Base-by-base conservation (phyloP, 2,797 vertebrate genomes). In the Epinephelus awoara region DNA sequence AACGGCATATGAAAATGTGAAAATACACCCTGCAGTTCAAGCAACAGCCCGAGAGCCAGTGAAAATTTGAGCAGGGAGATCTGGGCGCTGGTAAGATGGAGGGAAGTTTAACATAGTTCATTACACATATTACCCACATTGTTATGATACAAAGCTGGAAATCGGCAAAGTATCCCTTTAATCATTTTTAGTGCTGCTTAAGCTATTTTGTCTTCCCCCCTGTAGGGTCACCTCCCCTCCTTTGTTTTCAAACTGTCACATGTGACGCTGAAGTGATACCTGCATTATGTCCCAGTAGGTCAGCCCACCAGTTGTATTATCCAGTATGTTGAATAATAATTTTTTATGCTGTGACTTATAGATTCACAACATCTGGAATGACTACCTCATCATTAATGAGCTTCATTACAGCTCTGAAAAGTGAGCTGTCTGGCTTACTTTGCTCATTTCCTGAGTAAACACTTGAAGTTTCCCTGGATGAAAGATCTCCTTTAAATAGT, bases 321-420 rank as follows among this genome's bases (percentile, higher is more conserved):
- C 46, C 27, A 42, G 34, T 63, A 18, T 58, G 71, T 49, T 27
- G 7, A 8, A 6, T 10, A n/a, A 55, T 62, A 10, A 4, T 67
- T 75, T 69, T 67, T 56, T 6, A 54, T 61, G 46, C 8, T 34
- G 52, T 51, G 61, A 67, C 23, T 77, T 75, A 69, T 70, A 66
- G 71, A 77, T 67, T 59, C 23, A 25, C 15, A 72, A 76, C 57
- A 66, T 78, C 40, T 76, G 65, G 7, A 78, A 76, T 71, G 55
- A 34, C 78, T 77, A 51, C 66, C 56, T 74, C 65, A 51, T 69
- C 62, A 81, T 71, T 85, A 85, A 77, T 67, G 59, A 86, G 64
- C n/a, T 84, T 87, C 50, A 79, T 63, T 86, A 34, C 42, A 64
- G 47, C 67, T 72, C 17, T 61, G 25, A 84, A 86, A 77, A 63